Conservation (phyloP, 2,113 vertebrate genomes). For the Takifugu bimaculatus region DNA sequence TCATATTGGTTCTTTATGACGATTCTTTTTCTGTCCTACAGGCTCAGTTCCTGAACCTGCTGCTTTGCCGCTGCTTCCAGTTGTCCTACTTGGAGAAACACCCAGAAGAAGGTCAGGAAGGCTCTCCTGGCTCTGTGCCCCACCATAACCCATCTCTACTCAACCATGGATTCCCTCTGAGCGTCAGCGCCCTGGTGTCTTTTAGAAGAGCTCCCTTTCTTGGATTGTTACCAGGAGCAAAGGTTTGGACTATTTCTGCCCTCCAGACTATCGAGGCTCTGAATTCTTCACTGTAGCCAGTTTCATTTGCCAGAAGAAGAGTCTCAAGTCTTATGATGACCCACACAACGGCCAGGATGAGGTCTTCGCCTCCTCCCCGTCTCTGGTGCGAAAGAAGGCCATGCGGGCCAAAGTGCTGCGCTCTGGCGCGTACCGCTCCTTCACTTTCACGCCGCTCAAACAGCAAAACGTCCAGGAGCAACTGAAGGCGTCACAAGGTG, state of each 20-base stretch:
- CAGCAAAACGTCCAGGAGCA: slow-evolving; percentile 78
- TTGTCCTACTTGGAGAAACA: slow-evolving; percentile 82
- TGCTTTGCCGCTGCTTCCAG: slow-evolving; percentile 95
- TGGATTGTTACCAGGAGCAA: slow-evolving; percentile 52
- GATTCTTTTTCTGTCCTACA: slow-evolving; percentile 30
- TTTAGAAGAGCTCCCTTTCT: slow-evolving; percentile 82
- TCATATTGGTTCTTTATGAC: no score
- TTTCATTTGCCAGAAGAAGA: slow-evolving; percentile 20
- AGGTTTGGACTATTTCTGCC: slow-evolving; percentile 59
- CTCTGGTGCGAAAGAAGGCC: slow-evolving; percentile 88
- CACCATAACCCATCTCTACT: slow-evolving; percentile 71
- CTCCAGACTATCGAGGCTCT: neutral
- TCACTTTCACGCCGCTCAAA: slow-evolving; percentile 79
- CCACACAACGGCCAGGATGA: slow-evolving; percentile 65
- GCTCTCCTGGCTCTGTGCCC: slow-evolving; percentile 23
- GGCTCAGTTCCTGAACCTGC: slow-evolving; percentile 87
- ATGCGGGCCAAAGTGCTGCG: slow-evolving; percentile 89
- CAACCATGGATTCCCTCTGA: slow-evolving; percentile 86
- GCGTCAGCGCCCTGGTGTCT: slow-evolving; percentile 89
- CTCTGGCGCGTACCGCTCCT: slow-evolving; percentile 90
- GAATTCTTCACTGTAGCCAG: no score
- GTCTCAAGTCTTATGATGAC: slow-evolving; percentile 28
- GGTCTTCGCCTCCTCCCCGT: slow-evolving; percentile 82
- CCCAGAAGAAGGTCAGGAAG: slow-evolving; percentile 76
- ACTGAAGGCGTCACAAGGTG: slow-evolving; percentile 69